Conservation (phyloP, 1,140 invertebrate species). For the Ladona fulva region DNA sequence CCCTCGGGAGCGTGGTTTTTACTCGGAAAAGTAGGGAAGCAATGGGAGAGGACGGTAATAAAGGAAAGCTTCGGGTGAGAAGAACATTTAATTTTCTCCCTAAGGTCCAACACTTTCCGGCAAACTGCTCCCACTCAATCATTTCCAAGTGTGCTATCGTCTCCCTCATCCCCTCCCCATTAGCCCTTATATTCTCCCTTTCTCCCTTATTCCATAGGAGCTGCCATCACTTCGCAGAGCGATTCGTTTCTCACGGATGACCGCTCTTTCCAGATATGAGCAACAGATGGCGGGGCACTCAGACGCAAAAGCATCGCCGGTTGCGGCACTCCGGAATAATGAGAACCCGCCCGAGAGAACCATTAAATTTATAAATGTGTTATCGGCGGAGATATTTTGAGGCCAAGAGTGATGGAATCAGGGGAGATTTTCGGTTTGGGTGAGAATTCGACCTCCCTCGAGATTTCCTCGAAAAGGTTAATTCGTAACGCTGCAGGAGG, state of each 20-base stretch:
- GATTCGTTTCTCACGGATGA: slow-evolving; percentile 8
- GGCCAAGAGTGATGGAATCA: neutral
- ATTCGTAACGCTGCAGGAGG: too few species aligned
- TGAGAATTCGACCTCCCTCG: too few species aligned
- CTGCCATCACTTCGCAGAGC: neutral
- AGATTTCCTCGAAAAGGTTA: too few species aligned
- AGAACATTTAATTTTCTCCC: neutral
- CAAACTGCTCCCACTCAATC: neutral
- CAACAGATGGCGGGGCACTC: neutral
- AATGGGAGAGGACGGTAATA: neutral
- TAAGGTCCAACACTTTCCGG: neutral
- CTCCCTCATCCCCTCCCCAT: neutral
- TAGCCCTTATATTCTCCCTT: neutral
- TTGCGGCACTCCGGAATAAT: neutral
- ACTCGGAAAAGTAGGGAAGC: too few species aligned
- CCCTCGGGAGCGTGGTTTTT: too few species aligned
- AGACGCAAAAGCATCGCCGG: neutral
- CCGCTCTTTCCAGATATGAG: neutral
- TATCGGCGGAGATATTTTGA: neutral
- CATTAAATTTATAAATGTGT: slow-evolving; percentile 6
- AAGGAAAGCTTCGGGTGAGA: neutral
- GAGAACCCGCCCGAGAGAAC: neutral
- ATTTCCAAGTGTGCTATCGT: neutral
- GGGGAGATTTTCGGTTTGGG: too few species aligned
- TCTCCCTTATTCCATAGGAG: neutral